Evolutionary conservation across 2,797 vertebrate species (phyloP).

Genomic region (Bovichtus diacanthus): DNA sequence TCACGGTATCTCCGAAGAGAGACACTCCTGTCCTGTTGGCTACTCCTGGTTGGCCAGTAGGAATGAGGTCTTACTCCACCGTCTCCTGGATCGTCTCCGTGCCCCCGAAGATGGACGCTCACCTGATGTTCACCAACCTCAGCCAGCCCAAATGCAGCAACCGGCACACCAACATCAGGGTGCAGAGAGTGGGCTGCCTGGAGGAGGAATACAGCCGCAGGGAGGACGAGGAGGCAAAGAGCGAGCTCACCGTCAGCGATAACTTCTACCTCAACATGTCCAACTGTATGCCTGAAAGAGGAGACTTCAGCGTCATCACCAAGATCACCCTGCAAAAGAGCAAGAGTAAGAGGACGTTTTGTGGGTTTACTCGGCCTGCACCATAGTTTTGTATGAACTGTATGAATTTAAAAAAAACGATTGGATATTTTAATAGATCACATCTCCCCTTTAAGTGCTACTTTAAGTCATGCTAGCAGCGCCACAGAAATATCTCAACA

Average conservation of each 20-base stretch:
- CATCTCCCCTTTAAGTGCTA: background rate
- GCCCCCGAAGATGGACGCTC: constrained; percentile 82
- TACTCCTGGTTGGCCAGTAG: constrained; percentile 85
- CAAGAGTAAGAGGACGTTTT: constrained; percentile 55
- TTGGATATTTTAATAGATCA: background rate
- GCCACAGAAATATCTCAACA: too few relatives aligned
- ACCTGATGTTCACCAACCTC: constrained; percentile 83
- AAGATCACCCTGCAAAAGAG: constrained; percentile 82
- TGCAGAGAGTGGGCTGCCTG: constrained; percentile 76
- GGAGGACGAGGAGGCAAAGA: constrained; percentile 83
- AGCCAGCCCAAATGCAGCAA: constrained; percentile 84
- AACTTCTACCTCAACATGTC: constrained; percentile 94
- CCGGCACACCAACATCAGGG: constrained; percentile 80
- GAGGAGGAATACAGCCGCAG: constrained; percentile 83
- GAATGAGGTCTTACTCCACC: constrained; percentile 84
- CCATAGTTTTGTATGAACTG: background rate
- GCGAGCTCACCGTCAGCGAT: constrained; percentile 64
- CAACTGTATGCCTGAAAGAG: constrained; percentile 86
- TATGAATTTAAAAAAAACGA: background rate
- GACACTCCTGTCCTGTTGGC: constrained; percentile 82
- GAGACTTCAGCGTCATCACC: constrained; percentile 83
- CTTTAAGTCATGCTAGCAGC: background rate
- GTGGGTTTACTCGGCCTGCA: background rate
- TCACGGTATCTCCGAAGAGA: constrained; percentile 83
- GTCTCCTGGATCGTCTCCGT: constrained; percentile 90